Percentiles rank a stretch among this genome's conserved stretches.
phyloP scores from a whole-genome alignment of 2,113 vertebrate species.

The Symphodus melops region DNA sequence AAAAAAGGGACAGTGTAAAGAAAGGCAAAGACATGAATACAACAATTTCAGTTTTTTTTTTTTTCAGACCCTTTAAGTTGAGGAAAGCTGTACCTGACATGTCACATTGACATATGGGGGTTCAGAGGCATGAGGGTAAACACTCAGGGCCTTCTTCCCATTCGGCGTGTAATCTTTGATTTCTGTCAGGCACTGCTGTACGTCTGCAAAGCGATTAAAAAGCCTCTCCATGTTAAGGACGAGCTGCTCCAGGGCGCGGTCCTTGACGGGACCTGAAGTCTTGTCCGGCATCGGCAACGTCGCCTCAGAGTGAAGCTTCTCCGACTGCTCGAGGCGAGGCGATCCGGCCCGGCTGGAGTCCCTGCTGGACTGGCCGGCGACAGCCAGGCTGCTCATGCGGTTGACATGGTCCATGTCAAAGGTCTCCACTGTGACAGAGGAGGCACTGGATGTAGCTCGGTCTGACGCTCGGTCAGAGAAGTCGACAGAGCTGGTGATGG shows the following conservation, averaged over 20 bases:
- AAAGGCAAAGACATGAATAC: no score
- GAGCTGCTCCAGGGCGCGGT: conserved; percentile 80
- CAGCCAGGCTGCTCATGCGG: conserved; percentile 63
- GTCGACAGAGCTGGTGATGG: conserved; percentile 82
- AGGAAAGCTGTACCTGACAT: conserved; percentile 88
- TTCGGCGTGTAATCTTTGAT: conserved; percentile 85
- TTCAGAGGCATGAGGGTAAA: conserved; percentile 85
- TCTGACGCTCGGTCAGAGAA: conserved; percentile 83
- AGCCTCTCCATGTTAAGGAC: conserved; percentile 86
- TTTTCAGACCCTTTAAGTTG: neutral
- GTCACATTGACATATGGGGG: conserved; percentile 89
- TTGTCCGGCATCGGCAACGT: conserved; percentile 69
- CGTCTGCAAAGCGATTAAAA: conserved; percentile 84
- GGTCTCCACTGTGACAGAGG: conserved; percentile 77
- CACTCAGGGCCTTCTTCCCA: conserved; percentile 77
- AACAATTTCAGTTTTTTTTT: no score
- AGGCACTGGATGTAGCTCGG: conserved; percentile 73
- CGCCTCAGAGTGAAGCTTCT: conserved; percentile 61
- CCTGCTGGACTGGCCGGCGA: conserved; percentile 72
- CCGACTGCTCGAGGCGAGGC: conserved; percentile 75
- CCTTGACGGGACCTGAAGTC: conserved; percentile 35
- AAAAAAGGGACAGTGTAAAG: neutral
- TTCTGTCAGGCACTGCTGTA: conserved; percentile 87
- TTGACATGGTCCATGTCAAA: conserved; percentile 78
- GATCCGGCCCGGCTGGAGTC: conserved; percentile 80